phyloP scores from a whole-genome alignment of 2,888 invertebrate species.

The Vesta saturnalis region DNA sequence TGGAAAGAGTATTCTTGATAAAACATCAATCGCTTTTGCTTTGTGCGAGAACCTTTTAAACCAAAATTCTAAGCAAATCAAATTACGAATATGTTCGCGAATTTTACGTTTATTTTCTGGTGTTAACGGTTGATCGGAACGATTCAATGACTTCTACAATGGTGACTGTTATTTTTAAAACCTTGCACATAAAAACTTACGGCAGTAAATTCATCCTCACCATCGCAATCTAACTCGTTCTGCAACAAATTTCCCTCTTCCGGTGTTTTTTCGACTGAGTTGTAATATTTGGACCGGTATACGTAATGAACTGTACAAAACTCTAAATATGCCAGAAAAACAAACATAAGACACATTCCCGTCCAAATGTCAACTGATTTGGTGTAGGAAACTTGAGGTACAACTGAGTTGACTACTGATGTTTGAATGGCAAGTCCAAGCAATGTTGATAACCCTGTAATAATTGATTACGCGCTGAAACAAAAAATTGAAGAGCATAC shows the following conservation, averaged over 20 bases:
- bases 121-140: background rate
- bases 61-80: slow-evolving; percentile 91
- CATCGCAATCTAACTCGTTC: slow-evolving; percentile 77
- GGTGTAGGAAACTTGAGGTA: slow-evolving; percentile 98
- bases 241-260: slow-evolving; percentile 68
- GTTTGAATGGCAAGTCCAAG: slow-evolving; percentile 98
- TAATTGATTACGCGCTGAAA: background rate
- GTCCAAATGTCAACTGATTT: slow-evolving; percentile 99
- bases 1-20: slow-evolving; percentile 94
- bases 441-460: slow-evolving; percentile 89
- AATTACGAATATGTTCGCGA: slow-evolving; percentile 67
- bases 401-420: slow-evolving; percentile 93
- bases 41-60: slow-evolving; percentile 92
- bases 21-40: slow-evolving; percentile 96
- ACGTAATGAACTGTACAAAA: slow-evolving; percentile 96
- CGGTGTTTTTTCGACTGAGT: background rate
- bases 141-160: background rate
- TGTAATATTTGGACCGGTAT: background rate
- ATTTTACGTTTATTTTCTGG: slow-evolving; percentile 84
- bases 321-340: slow-evolving; percentile 96
- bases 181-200: background rate
- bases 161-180: background rate
- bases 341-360: slow-evolving; percentile 96
- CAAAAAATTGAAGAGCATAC: slow-evolving; percentile 61
- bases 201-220: background rate